phyloP scores from a whole-genome alignment of 2,888 invertebrate genomes.

The Byasa hedistus region DNA sequence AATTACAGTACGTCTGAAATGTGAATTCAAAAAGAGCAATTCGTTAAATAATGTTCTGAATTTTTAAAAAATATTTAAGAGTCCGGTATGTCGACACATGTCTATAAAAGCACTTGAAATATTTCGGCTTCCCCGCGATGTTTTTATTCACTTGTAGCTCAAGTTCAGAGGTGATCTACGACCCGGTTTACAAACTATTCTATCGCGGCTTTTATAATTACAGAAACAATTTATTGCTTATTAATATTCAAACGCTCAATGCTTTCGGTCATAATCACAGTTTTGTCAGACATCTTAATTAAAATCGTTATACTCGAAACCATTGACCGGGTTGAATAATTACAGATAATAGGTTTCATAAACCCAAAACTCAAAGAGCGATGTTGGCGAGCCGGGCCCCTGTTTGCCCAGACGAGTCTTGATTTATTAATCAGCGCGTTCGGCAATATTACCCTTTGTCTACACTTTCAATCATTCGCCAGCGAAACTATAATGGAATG shows the following conservation, averaged over 20 bases:
- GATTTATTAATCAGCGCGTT: slow-evolving; percentile 61
- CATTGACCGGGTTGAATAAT: slow-evolving; percentile 37
- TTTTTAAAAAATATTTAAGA: too few species aligned
- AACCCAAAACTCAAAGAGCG: slow-evolving; percentile 46
- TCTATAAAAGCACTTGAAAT: too few species aligned
- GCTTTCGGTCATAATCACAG: not conserved
- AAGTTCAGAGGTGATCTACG: too few species aligned
- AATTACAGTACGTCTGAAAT: too few species aligned
- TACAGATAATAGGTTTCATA: slow-evolving; percentile 44
- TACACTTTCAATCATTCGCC: slow-evolving; percentile 39
- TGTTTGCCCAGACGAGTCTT: slow-evolving; percentile 60
- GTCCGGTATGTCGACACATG: too few species aligned
- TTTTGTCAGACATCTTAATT: slow-evolving; percentile 10
- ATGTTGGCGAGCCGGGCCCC: slow-evolving; percentile 37
- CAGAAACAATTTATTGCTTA: not conserved
- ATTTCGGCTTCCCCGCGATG: too few species aligned
- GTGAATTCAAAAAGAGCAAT: too few species aligned
- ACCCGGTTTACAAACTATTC: too few species aligned
- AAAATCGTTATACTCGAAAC: slow-evolving; percentile 10
- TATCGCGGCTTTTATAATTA: too few species aligned
- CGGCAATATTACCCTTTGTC: slow-evolving; percentile 54
- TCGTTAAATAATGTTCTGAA: too few species aligned
- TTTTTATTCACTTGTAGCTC: too few species aligned
- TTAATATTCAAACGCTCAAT: not conserved
- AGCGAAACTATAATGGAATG: slow-evolving; percentile 27